phyloP scores from a whole-genome alignment of 1,140 invertebrate genomes.

The Aphis gossypii region DNA sequence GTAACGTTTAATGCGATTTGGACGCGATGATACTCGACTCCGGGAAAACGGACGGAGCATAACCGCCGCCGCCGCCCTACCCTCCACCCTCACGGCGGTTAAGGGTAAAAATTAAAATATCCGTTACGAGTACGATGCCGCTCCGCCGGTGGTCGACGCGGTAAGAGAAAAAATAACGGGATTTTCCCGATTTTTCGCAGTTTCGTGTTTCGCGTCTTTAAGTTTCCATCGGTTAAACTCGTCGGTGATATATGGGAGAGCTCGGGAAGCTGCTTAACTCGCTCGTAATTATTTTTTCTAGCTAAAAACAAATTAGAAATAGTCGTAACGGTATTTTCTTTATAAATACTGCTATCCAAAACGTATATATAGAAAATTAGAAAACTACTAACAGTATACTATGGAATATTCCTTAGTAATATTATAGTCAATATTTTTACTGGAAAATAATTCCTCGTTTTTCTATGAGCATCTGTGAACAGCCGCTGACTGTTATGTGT shows the following conservation, averaged over 20 bases:
- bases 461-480: too few species aligned
- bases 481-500: too few species aligned
- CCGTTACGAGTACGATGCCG: neutral
- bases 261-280: neutral
- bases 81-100: neutral
- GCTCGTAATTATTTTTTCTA: neutral
- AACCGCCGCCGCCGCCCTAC: neutral
- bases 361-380: too few species aligned
- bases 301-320: neutral
- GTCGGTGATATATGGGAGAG: too few species aligned
- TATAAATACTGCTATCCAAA: too few species aligned
- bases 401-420: too few species aligned
- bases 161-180: neutral
- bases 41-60: neutral
- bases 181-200: too few species aligned
- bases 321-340: neutral
- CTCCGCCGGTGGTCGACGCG: neutral
- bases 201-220: too few species aligned
- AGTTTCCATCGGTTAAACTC: neutral
- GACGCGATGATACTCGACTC: neutral
- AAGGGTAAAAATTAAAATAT: neutral
- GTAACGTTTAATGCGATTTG: neutral
- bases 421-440: too few species aligned
- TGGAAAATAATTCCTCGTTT: too few species aligned
- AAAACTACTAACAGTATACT: too few species aligned